Conservation (phyloP, 53 echinoderm and acorn worm species). For the Arbacia lixula region DNA sequence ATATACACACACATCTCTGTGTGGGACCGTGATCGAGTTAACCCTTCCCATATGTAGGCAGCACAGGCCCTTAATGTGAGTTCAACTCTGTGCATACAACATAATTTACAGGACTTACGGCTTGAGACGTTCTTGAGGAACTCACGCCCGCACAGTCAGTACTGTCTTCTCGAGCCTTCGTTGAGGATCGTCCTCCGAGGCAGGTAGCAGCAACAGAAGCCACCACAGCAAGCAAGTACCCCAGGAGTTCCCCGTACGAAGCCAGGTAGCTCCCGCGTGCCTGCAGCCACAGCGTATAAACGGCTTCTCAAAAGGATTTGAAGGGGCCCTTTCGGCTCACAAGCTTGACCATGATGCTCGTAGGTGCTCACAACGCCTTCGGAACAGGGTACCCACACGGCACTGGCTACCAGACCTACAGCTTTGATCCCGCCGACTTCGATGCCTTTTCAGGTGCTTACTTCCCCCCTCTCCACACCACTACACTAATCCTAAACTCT, state of each 20-base stretch:
- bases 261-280: too few species aligned
- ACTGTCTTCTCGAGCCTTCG: too few species aligned
- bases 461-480: not conserved
- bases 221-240: too few species aligned
- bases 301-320: slow-evolving; percentile 34
- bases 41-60: too few species aligned
- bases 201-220: too few species aligned
- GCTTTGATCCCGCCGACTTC: slow-evolving; percentile 30
- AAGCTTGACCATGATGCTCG: slow-evolving; percentile 51
- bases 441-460: slow-evolving; percentile 55
- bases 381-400: slow-evolving; percentile 46
- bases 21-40: too few species aligned
- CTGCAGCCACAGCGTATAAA: too few species aligned
- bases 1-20: too few species aligned
- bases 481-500: slow-evolving; percentile 7
- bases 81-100: slow-evolving; percentile 43
- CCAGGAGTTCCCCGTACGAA: too few species aligned
- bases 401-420: slow-evolving; percentile 34
- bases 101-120: slow-evolving; percentile 35
- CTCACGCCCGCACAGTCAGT: too few species aligned
- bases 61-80: slow-evolving; percentile 7
- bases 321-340: slow-evolving; percentile 22
- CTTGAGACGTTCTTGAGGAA: too few species aligned
- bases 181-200: too few species aligned
- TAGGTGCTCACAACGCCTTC: slow-evolving; percentile 39